Conservation (phyloP, 2,888 invertebrate species). For the Trisateles emortualis region DNA sequence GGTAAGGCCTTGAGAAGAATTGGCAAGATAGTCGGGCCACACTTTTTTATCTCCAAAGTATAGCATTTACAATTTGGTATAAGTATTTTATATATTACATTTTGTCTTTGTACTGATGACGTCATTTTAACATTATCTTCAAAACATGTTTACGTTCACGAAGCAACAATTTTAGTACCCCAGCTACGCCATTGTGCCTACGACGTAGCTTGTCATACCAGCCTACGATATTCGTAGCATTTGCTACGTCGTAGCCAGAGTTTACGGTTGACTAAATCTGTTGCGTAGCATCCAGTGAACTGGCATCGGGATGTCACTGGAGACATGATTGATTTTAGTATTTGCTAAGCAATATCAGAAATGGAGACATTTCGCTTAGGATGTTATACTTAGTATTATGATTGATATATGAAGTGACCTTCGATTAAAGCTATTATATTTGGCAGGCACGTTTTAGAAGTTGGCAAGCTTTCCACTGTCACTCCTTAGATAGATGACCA, state of each 20-base stretch:
- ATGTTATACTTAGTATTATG: background rate
- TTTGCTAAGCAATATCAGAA: conserved; percentile 9
- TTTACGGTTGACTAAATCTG: conserved; percentile 31
- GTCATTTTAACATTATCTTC: no score
- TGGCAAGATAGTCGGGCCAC: no score
- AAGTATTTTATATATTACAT: no score
- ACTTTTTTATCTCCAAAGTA: no score
- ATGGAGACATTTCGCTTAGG: conserved; percentile 1
- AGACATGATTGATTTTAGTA: conserved; percentile 27
- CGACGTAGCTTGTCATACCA: conserved; percentile 48
- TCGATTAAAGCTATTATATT: no score
- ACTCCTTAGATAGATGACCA: no score
- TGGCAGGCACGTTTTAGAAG: no score
- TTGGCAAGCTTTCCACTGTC: no score
- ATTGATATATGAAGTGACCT: background rate
- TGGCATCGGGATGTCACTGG: conserved; percentile 12
- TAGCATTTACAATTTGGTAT: no score
- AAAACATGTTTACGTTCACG: conserved; percentile 1
- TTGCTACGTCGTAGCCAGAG: conserved; percentile 51
- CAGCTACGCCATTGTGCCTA: conserved; percentile 17
- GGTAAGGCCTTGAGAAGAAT: no score
- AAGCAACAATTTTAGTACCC: background rate
- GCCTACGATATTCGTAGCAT: conserved; percentile 54
- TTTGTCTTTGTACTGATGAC: no score
- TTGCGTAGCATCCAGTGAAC: conserved; percentile 31